Conservation (phyloP, 2,797 vertebrate species). For the Enteromius trimaculatus region DNA sequence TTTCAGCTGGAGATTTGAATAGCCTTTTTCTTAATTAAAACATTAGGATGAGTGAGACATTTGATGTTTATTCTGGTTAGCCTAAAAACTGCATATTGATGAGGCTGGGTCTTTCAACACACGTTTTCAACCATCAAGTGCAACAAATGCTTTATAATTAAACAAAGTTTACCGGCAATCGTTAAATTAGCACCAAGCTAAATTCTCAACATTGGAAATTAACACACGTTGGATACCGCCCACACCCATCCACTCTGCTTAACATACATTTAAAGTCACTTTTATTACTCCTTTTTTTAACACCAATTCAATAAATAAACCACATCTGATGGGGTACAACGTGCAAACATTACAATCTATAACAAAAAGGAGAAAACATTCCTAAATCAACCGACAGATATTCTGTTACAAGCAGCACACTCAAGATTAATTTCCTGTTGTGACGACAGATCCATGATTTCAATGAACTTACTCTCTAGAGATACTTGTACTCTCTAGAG, state of each 20-base stretch:
- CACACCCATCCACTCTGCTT: constrained; percentile 22
- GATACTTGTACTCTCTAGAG: too few relatives aligned
- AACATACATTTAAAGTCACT: constrained; percentile 59
- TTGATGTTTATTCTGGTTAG: not conserved
- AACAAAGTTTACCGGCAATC: not conserved
- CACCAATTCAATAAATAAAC: constrained; percentile 89
- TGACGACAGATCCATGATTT: constrained; percentile 59
- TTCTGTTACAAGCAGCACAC: constrained; percentile 59
- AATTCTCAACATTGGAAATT: not conserved
- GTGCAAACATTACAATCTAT: constrained; percentile 81
- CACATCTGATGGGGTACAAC: constrained; percentile 77
- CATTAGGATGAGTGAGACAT: not conserved
- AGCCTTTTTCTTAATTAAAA: not conserved
- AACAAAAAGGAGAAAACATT: constrained; percentile 67
- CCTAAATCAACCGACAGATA: constrained; percentile 58
- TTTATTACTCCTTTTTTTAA: constrained; percentile 71
- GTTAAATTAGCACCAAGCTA: not conserved
- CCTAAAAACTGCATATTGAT: not conserved
- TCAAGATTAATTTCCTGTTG: constrained; percentile 46
- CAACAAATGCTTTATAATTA: not conserved
- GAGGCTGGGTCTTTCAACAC: not conserved
- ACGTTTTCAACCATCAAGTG: not conserved
- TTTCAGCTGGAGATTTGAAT: not conserved
- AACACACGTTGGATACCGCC: not conserved
- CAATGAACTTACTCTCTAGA: constrained; percentile 38